phyloP scores from a whole-genome alignment of 2,113 vertebrate species.

The Mus musculus region GRCm39 chr9:9159001-9159500 shows the following conservation, averaged over 20 bases:
- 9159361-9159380: background rate
- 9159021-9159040: background rate
- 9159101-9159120: background rate
- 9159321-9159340: background rate
- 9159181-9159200: background rate
- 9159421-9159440: background rate
- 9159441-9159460: background rate
- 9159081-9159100: background rate
- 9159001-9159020: background rate
- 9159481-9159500: background rate
- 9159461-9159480: background rate
- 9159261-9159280: background rate
- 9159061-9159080: background rate
- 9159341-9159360: background rate
- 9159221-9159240: background rate
- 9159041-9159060: background rate
- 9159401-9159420: background rate
- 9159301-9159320: background rate
- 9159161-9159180: background rate
- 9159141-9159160: background rate
- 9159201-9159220: background rate
- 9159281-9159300: background rate
- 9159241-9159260: background rate
- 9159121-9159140: background rate
- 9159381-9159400: background rate